Percentiles rank a stretch among this genome's conserved stretches.
Conservation (phyloP, 2,888 invertebrate genomes). For the Gari tellinella region DNA sequence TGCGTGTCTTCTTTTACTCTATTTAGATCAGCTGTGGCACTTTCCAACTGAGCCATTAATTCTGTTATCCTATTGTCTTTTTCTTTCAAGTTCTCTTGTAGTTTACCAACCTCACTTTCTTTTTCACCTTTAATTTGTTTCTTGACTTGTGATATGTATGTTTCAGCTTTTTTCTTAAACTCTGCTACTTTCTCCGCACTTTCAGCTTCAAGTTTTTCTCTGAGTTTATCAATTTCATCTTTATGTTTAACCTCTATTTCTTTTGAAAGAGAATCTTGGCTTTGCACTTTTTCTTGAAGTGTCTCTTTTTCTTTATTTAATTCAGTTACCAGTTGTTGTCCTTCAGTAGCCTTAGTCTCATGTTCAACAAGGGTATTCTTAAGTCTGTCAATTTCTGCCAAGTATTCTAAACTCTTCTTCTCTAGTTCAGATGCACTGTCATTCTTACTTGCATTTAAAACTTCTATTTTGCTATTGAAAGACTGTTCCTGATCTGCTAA, state of each 20-base stretch:
- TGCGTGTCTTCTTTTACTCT: constrained; percentile 44
- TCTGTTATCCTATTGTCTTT: constrained; percentile 22
- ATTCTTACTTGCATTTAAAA: constrained; percentile 16
- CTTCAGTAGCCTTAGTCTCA: constrained; percentile 4
- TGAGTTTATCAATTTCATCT: constrained; percentile 56
- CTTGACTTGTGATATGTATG: constrained; percentile 78
- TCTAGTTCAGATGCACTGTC: constrained; percentile 17
- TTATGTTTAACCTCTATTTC: constrained; percentile 27
- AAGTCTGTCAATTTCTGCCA: constrained; percentile 4
- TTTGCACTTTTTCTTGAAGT: constrained; percentile 18
- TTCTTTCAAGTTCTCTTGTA: constrained; percentile 54
- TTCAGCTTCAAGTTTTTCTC: constrained; percentile 69
- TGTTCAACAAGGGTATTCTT: constrained; percentile 8
- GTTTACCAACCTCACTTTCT: constrained; percentile 60
- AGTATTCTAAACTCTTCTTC: background rate
- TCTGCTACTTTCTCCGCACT: constrained; percentile 77
- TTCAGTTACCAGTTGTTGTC: constrained; percentile 6
- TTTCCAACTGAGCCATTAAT: constrained; percentile 35
- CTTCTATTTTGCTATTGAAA: constrained; percentile 7
- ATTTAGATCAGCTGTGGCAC: constrained; percentile 14
- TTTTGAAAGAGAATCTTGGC: constrained; percentile 2
- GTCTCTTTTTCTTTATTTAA: constrained; percentile 12
- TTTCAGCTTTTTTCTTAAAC: constrained; percentile 81
- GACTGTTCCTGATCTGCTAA: constrained; percentile 23
- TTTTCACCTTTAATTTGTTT: constrained; percentile 76